These are phyloP conservation scores for Pristionchus entomophagus DNA, from an alignment of 2,888 invertebrate genomes.

Conservation along the genomic window DNA sequence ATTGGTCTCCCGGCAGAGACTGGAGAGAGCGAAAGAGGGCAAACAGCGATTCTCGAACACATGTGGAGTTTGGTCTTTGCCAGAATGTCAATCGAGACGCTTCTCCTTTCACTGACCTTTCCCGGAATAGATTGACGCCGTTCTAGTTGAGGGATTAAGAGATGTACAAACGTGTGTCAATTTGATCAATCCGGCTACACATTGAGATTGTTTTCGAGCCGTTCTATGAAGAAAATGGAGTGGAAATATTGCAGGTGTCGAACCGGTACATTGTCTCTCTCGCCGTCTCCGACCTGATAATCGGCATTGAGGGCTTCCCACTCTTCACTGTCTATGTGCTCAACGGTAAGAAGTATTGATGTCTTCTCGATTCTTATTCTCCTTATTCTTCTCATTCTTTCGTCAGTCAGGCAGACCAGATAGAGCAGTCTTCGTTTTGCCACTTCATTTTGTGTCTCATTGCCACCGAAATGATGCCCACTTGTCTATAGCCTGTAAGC, in stretches of 20 bases:
- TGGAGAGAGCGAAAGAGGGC: neutral
- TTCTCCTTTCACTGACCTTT: neutral
- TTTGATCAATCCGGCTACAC: no score
- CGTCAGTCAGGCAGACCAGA: no score
- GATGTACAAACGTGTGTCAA: no score
- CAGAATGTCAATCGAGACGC: neutral
- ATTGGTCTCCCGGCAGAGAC: slow-evolving; percentile 5
- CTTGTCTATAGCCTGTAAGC: no score
- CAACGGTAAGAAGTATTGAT: slow-evolving; percentile 71
- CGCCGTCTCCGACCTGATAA: slow-evolving; percentile 74
- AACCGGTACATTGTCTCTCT: slow-evolving; percentile 75
- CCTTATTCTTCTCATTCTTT: neutral
- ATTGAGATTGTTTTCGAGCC: no score
- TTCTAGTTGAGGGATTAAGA: neutral
- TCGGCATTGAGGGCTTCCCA: slow-evolving; percentile 75
- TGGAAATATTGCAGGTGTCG: slow-evolving; percentile 72
- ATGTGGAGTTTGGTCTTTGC: neutral
- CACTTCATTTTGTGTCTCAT: no score
- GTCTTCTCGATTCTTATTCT: no score
- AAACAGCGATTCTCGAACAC: no score
- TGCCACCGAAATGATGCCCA: no score
- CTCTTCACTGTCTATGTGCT: slow-evolving; percentile 75
- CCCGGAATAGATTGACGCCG: neutral
- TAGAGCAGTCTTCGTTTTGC: no score
- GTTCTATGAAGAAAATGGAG: no score